Base-by-base conservation (phyloP, 2,113 vertebrate genomes). In the Rhinoptilus africanus region DNA sequence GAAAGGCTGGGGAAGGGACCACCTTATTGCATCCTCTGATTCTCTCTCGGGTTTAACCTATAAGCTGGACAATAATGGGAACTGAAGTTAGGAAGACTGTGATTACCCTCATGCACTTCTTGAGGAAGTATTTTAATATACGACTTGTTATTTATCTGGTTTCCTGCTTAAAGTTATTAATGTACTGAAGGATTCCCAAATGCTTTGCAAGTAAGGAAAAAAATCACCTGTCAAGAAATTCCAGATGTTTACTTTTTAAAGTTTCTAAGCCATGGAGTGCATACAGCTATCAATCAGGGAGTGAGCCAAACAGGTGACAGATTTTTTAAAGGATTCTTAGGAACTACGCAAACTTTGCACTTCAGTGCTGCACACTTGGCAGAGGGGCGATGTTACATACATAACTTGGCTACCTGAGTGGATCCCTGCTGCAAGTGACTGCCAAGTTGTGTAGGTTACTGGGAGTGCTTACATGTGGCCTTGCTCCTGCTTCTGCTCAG, bases 151-250 rank as follows among this genome's bases (percentile, higher is more conserved):
- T 87, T 89, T 91, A 63, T 78, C 76, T 75, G 89, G 47, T 92
- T 96, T 95, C 64, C 64, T 48, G 74, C 68, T 94, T 86, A 50
- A 84, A 86, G 15, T 74, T 91, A 56, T 91, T 84, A 23, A 81
- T 2, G 2, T 75, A 67, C 76, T 77, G 43, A 91, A 90, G 28
- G 77, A 91, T 72, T 97, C 86, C 94, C 84, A 81, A 77, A 73
- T 89, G 83, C 35, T 92, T 86, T 86, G 60, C 51, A 91, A 95
- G 73, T 51, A 67, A 92, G 47, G 35, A 80, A 89, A 93, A 93
- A 95, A 85, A 90, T 93, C 51, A 89, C 64, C 84, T 62, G 83
- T 92, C 80, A 91, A 89, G 60, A 89, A 96, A 94, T 75, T 94
- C 87, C 89, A 88, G 89, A 89, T 94, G 80, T 91, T 92, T 96